Base-by-base conservation (phyloP, 2,113 vertebrate genomes). In the Zingel zingel region DNA sequence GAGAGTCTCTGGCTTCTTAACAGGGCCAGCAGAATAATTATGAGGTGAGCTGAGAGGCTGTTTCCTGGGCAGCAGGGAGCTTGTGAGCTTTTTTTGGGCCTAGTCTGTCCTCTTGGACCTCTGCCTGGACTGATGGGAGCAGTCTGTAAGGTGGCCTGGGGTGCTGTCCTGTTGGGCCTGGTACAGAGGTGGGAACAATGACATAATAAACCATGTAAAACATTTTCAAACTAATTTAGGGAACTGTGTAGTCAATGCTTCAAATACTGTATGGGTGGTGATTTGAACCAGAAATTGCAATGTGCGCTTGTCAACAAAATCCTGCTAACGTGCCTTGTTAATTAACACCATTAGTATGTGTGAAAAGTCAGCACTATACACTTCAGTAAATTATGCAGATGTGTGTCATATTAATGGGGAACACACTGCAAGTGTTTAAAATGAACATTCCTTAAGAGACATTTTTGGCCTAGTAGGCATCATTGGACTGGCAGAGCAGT, bases 1-100 rank as follows among this genome's bases (percentile, higher is more conserved):
- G 82, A 81, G 78, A 73, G 72, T 86, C 82, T 89, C 88, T 78
- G 58, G 89, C 77, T 91, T 82, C 87, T 87, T 86, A 83, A 88
- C 79, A 19, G 77, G 86, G 82, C 88, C 80, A 80, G 81, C 73
- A 77, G 90, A 95, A 94, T 94, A 93, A 92, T 93, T 90, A 94
- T 83, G 85, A 93, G 89, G 77, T 61, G 12, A 83, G 74, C 78
- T 77, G 73, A 86, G 87, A 77, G 82, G 70, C 87, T 82, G 79
- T 87, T 15, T 86, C 45, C 81, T 63, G 71, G 80, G 82, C 88
- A 80, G 58, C 79, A 79, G 89, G 83, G 77, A 89, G 88, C 76
- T 61, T 67, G 61, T 76, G 75, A 86, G 80, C 78, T 84, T 74
- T 58, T 39, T 58, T 70, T 79, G 81, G 74, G 82, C 65, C 39